These are phyloP conservation scores for Thalpophila matura DNA, from an alignment of 2,888 invertebrate genomes.

Conservation along the genomic window DNA sequence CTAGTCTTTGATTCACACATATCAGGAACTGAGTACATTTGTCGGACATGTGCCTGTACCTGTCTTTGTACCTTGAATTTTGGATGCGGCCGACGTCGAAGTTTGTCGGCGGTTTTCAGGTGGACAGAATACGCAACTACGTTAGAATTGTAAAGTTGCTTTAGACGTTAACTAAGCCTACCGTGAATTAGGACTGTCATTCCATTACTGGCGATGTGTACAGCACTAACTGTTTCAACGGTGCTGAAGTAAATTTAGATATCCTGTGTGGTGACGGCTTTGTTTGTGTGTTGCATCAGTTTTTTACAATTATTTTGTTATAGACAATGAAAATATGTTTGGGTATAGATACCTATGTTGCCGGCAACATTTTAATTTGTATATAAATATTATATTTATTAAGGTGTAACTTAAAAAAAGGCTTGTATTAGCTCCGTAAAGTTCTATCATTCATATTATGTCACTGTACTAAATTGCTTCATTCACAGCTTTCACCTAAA, in stretches of 20 bases:
- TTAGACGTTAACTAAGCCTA: conserved; percentile 69
- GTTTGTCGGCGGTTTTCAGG: conserved; percentile 78
- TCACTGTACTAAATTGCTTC: too few relatives aligned
- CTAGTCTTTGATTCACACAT: conserved; percentile 75
- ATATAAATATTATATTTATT: too few relatives aligned
- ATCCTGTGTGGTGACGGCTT: conserved; percentile 1
- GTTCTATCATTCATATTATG: too few relatives aligned
- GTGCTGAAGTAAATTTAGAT: conserved; percentile 19
- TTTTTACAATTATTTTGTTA: too few relatives aligned
- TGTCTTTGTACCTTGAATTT: conserved; percentile 84
- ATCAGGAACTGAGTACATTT: conserved; percentile 70
- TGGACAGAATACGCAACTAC: conserved; percentile 80
- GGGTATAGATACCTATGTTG: too few relatives aligned
- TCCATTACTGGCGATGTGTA: conserved; percentile 66
- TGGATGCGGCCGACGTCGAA: conserved; percentile 79
- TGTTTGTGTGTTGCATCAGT: neutral
- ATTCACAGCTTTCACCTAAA: too few relatives aligned
- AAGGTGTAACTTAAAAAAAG: too few relatives aligned
- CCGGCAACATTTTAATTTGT: too few relatives aligned
- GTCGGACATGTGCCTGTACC: conserved; percentile 76
- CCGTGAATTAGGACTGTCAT: conserved; percentile 69
- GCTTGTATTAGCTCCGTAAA: too few relatives aligned
- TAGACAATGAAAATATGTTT: too few relatives aligned
- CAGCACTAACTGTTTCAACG: conserved; percentile 63
- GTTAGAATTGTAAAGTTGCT: conserved; percentile 77